Base-by-base conservation (phyloP, 2,113 vertebrate species). In the Chionodraco myersi region DNA sequence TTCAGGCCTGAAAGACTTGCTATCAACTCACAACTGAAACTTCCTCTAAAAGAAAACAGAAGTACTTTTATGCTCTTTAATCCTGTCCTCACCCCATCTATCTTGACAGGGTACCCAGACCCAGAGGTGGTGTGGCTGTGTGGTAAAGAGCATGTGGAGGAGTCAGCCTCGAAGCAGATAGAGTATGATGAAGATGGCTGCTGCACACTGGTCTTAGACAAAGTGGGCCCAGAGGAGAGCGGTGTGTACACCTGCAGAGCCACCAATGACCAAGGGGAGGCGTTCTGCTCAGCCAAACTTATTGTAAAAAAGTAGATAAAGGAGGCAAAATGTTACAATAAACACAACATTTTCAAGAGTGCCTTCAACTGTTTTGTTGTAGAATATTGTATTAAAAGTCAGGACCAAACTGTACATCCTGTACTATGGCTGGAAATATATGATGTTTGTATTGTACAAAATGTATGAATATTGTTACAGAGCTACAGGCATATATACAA, bases 51-150 rank as follows among this genome's bases (percentile, higher is more conserved):
- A 49, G 6, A 56, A 41, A 41, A 41, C 36, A 7, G 36, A 41
- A 41, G 5, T 41, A 4, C 52, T 14, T 41, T 23, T 52, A 14
- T 36, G 64, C 48, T 52, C 36, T 52, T 36, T 67, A 66, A 64
- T n/a, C 13, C 16, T 26, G 21, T 26, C 4, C 26, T 75, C 10
- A 44, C 30, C 15, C 6, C 63, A 1, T 58, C 18, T 54, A 3
- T 77, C 16, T 60, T 47, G 51, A 10, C 81, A 96, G 96, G 95
- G 44, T 95, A 94, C 77, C 95, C 95, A 3, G 94, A 96, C 71
- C 95, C 95, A 2, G 95, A 95, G 82, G 94, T 96, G 87, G 72
- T 95, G 61, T 96, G 96, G 95, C 82, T 95, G 36, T 82, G 87
- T 63, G 93, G 90, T 0, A 72, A 89, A 4, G 83, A 91, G 52